A percentile compares a stretch with the other conserved stretches of the same genome.
These are phyloP conservation scores for Drosophila biarmipes DNA, from an alignment of 1,140 invertebrate species.

Conservation along the genomic window DNA sequence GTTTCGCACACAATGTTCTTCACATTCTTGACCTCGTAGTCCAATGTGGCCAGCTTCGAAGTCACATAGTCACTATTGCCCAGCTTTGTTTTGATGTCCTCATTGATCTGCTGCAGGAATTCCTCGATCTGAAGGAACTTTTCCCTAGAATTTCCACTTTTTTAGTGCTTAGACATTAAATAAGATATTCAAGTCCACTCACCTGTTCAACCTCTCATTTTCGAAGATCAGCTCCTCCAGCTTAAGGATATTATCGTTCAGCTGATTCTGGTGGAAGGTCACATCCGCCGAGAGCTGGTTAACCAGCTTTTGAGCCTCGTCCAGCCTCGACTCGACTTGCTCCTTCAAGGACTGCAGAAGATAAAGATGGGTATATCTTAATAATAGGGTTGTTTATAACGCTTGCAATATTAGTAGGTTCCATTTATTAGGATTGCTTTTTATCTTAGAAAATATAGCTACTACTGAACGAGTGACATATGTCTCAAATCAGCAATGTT, in stretches of 20 bases:
- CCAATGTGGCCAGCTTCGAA: conserved; percentile 72
- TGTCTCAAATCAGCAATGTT: no score
- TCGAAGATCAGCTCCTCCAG: conserved; percentile 75
- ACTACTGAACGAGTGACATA: no score
- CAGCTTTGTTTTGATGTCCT: conserved; percentile 74
- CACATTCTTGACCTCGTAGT: conserved; percentile 81
- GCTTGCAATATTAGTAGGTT: no score
- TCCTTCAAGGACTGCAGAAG: conserved; percentile 11
- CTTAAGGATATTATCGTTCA: conserved; percentile 79
- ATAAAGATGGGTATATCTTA: background rate
- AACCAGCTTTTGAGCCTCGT: conserved; percentile 69
- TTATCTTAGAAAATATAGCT: no score
- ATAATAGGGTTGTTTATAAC: no score
- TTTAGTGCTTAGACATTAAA: background rate
- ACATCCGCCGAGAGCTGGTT: conserved; percentile 71
- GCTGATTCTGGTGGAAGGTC: conserved; percentile 69
- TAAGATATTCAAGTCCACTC: background rate
- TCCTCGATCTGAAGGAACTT: conserved; percentile 79
- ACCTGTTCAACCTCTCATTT: conserved; percentile 68
- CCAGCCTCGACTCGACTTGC: conserved; percentile 61
- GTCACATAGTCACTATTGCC: conserved; percentile 49
- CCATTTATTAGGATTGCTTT: no score
- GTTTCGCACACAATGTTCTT: conserved; percentile 82
- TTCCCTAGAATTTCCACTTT: conserved; percentile 30
- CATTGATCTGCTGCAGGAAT: conserved; percentile 68